Percentiles rank a stretch among this genome's conserved stretches.
phyloP scores from a whole-genome alignment of 2,888 invertebrate genomes.

The Synergus laeviventris region DNA sequence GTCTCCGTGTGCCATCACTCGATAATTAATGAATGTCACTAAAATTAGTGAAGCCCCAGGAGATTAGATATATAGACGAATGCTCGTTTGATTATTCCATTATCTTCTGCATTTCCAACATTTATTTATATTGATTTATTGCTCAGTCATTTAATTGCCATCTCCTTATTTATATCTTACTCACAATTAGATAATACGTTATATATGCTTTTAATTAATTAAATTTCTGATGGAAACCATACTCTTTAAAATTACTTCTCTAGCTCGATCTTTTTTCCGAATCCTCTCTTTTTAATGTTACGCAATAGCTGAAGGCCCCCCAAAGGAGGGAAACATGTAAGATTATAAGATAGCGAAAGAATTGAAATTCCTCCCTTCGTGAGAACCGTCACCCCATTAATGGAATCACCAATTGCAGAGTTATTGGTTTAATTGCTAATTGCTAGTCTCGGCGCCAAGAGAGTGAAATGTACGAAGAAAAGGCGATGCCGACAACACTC shows the following conservation, averaged over 20 bases:
- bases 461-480: conserved; percentile 33
- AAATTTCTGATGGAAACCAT: neutral
- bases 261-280: neutral
- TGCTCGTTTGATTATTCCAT: conserved; percentile 33
- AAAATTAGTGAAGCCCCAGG: conserved; percentile 23
- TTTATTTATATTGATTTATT: conserved; percentile 31
- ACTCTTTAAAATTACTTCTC: neutral
- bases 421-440: conserved; percentile 75
- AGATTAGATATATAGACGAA: conserved; percentile 21
- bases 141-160: neutral
- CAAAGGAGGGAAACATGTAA: neutral
- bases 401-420: conserved; percentile 72
- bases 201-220: neutral
- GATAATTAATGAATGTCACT: conserved; percentile 51
- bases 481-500: conserved; percentile 31
- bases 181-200: neutral
- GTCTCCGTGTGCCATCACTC: conserved; percentile 47
- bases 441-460: conserved; percentile 60
- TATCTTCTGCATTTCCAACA: conserved; percentile 19
- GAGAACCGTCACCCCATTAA: conserved; percentile 59
- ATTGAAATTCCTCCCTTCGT: conserved; percentile 36
- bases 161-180: neutral
- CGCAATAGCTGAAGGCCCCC: neutral
- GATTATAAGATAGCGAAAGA: neutral
- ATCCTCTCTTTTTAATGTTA: neutral